Evolutionary conservation across 2,888 invertebrate species (phyloP).

Genomic region (Caenorhabditis becei): DNA sequence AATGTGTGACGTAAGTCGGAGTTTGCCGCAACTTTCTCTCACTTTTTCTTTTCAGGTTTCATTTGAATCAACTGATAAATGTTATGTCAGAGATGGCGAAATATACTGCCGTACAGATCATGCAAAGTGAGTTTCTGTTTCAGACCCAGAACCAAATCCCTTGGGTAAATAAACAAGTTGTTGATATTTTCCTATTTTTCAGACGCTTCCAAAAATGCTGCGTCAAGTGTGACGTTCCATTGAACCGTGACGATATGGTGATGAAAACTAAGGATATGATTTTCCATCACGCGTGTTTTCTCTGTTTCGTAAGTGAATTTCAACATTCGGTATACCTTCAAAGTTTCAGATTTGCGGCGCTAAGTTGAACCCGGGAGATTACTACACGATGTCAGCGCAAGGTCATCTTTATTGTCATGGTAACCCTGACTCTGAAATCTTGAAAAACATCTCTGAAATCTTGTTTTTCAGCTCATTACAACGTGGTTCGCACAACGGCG

Average conservation of each 20-base stretch:
- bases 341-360: slow-evolving; percentile 87
- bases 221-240: slow-evolving; percentile 90
- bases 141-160: too few relatives aligned
- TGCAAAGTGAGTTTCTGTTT: slow-evolving; percentile 37
- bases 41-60: slow-evolving; percentile 21
- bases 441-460: neutral
- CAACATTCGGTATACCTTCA: neutral
- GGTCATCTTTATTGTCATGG: slow-evolving; percentile 75
- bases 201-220: slow-evolving; percentile 91
- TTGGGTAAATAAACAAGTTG: too few relatives aligned
- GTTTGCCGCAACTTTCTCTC: neutral
- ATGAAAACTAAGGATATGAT: slow-evolving; percentile 92
- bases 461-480: slow-evolving; percentile 61
- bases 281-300: slow-evolving; percentile 93
- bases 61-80: slow-evolving; percentile 53
- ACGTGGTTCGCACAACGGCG: slow-evolving; percentile 41
- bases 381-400: slow-evolving; percentile 91
- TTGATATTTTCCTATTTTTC: slow-evolving; percentile 6
- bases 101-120: slow-evolving; percentile 55
- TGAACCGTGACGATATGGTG: slow-evolving; percentile 91
- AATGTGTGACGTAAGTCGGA: slow-evolving; percentile 43
- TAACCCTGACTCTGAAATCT: slow-evolving; percentile 35
- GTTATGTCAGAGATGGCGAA: slow-evolving; percentile 48
- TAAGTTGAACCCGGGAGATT: slow-evolving; percentile 91
- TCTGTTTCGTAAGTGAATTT: slow-evolving; percentile 84